Conservation (phyloP, 2,113 vertebrate species). For the Hippocampus comes region DNA sequence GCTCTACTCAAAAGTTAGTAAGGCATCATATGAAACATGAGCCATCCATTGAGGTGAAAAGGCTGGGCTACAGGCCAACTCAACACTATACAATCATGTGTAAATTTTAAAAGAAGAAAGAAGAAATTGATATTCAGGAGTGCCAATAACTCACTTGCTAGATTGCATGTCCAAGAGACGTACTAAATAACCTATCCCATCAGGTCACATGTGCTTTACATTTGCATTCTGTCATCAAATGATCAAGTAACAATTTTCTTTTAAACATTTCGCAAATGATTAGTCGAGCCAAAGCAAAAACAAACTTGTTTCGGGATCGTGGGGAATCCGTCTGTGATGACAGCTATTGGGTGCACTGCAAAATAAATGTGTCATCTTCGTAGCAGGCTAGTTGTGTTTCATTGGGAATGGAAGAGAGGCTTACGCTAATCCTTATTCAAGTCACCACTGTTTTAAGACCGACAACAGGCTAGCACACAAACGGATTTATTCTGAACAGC, state of each 20-base stretch:
- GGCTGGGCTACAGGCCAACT: slow-evolving; percentile 19
- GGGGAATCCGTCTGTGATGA: not conserved
- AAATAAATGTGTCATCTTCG: not conserved
- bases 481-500: too few species aligned
- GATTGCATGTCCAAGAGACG: not conserved
- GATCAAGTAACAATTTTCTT: not conserved
- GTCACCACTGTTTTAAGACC: too few species aligned
- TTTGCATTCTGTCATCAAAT: not conserved
- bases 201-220: not conserved
- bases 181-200: not conserved
- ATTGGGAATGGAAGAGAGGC: too few species aligned
- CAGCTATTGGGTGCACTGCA: not conserved
- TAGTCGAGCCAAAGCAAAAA: not conserved
- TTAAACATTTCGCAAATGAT: not conserved
- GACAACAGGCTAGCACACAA: too few species aligned
- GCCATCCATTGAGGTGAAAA: slow-evolving; percentile 1
- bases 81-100: slow-evolving; percentile 13
- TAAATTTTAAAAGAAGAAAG: slow-evolving; percentile 13
- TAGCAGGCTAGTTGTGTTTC: not conserved
- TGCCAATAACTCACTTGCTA: slow-evolving; percentile 9
- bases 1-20: slow-evolving; percentile 2
- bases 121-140: slow-evolving; percentile 4
- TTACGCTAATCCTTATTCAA: too few species aligned
- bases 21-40: slow-evolving; percentile 13
- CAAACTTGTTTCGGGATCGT: not conserved